Base-by-base conservation (phyloP, 2,113 vertebrate species). In the Clinocottus analis region DNA sequence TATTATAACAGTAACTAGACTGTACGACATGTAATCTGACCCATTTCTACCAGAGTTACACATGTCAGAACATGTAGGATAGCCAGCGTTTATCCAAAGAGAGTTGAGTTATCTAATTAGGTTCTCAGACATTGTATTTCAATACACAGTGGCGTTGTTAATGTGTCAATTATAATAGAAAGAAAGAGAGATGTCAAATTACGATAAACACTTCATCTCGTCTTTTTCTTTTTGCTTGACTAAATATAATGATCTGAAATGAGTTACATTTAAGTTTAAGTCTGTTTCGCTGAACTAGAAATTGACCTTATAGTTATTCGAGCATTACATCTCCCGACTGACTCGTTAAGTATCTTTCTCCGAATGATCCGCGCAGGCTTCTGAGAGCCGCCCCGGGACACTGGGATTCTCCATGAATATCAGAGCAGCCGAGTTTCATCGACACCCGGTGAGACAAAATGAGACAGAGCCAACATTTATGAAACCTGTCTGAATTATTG, bases 401-500 rank as follows among this genome's bases (percentile, higher is more conserved):
- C 47, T 63, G 25, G 37, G 49, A 84, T 58, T 72, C 43, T 8
- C 13, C 16, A 67, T 88, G 86, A 92, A 90, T 90, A 88, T 65
- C 49, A 51, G 55, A 90, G 25, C 51, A 74, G 51, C 17, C 11
- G 41, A 67, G 49, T 49, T 71, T 84, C 47, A 84, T 58, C 67
- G 41, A 51, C 21, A 60, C 45, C 16, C 43, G 59, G 35, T 11
- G 65, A 64, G 27, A 77, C 51, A 75, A 67, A 65, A 39, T 7
- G 25, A 45, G 4, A 10, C 51, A 55, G 66, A 77, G 65, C 65
- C 27, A 62, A 68, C 73, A 73, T 79, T 86, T 61, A 89, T 80
- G 67, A 89, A 82, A 76, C 51, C 43, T 41, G 61, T 37, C 41
- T 89, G 41, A 91, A 91, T 89, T 76, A 85, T 87, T 85, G 55